Evolutionary conservation across 1,140 invertebrate genomes (phyloP), one percentile per base, ranked within the genome.

Genomic region (Dendroctonus valens): DNA sequence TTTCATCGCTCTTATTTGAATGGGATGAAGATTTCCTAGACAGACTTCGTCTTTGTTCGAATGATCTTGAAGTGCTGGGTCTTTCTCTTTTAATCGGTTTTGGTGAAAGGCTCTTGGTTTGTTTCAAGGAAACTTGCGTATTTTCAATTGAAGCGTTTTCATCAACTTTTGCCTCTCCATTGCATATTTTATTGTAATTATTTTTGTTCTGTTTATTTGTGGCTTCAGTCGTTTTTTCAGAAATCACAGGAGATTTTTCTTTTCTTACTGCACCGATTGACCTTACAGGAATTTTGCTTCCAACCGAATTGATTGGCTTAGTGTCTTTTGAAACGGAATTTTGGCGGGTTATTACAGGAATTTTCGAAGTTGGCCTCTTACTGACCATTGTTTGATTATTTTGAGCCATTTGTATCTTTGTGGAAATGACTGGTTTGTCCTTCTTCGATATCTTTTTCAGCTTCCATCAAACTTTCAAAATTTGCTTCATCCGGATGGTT

Each of bases 331-430:
- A 68, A 9, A 75, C 62, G 7, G 72, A 75, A 57, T 68, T 73
- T 61, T 77, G 73, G 41, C 72, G 44, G 5, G 72, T 72, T 53
- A 78, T 51, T 41, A 68, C 69, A 42, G 77, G 77, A 59, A 78
- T 78, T 69, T 68, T 76, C 5, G 76, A 78, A 46, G 70, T 70
- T 65, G 63, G 66, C 55, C 69, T 74, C 15, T 68, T 63, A 15
- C 55, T 50, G 48, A 74, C 63, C 57, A 65, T 69, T 2, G 44
- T 72, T 73, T 72, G 69, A 42, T 70, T 68, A 61, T 73, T 73
- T 72, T 76, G 75, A n/a, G 74, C 57, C 38, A 76, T 69, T 71
- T 76, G 73, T 7, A 75, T 69, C 59, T 71, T 76, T 7, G 75
- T 74, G 9, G 72, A 70, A 8, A 49, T 69, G 62, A 72, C 70